phyloP scores from a whole-genome alignment of 2,113 vertebrate genomes.

The Psammodynastes pulverulentus region DNA sequence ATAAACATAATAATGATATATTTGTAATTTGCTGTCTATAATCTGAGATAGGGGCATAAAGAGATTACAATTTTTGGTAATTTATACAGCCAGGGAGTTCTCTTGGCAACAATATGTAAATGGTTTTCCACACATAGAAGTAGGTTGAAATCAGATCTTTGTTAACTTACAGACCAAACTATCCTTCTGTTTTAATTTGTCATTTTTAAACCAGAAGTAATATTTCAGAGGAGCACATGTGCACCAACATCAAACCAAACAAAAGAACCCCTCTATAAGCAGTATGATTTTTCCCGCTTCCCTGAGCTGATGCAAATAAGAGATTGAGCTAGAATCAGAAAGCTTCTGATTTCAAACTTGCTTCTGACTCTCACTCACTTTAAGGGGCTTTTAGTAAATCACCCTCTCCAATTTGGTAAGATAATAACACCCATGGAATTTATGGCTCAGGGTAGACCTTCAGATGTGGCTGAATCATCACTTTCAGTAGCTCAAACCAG shows the following conservation, averaged over 20 bases:
- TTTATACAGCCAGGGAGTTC: not conserved
- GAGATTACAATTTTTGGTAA: not conserved
- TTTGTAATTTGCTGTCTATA: not conserved
- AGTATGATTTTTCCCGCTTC: not conserved
- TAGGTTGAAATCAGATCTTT: not conserved
- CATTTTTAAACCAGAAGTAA: not conserved
- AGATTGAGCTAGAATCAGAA: not conserved
- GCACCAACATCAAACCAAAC: not conserved
- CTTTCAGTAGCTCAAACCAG: not conserved
- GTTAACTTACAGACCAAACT: not conserved
- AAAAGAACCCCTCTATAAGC: not conserved
- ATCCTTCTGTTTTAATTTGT: not conserved
- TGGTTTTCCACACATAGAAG: not conserved
- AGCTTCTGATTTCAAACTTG: not conserved
- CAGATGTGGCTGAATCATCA: not conserved
- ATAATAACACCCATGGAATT: not conserved
- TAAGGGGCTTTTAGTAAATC: not conserved
- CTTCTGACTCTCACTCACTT: not conserved
- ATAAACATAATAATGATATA: not conserved
- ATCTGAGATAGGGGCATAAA: not conserved
- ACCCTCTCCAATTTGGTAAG: not conserved
- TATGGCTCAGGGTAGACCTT: not conserved
- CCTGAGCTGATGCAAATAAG: not conserved
- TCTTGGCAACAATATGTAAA: not conserved
- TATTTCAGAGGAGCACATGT: not conserved